A percentile compares a stretch with the other conserved stretches of the same genome.
These are phyloP conservation scores for Halcyon senegalensis DNA, from an alignment of 2,113 vertebrate species.

Conservation along the genomic window DNA sequence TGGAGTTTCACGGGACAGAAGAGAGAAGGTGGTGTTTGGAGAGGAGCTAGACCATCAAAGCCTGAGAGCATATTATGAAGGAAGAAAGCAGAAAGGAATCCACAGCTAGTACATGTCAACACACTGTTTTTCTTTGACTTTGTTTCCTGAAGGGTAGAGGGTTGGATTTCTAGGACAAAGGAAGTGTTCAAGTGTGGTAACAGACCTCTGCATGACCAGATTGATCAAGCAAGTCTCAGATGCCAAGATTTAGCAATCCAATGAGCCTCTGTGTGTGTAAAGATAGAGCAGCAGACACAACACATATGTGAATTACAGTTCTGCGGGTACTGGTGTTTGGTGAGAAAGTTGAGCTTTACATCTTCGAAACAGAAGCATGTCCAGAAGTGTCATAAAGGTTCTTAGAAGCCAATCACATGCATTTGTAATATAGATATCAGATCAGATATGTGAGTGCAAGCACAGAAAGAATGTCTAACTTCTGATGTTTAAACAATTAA, in stretches of 20 bases:
- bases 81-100: neutral
- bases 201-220: neutral
- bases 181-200: neutral
- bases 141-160: neutral
- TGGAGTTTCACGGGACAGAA: neutral
- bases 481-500: neutral
- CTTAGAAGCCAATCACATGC: neutral
- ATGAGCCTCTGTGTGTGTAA: fast-evolving
- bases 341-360: neutral
- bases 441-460: neutral
- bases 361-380: neutral
- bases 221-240: neutral
- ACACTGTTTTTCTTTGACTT: neutral
- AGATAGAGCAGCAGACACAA: neutral
- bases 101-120: neutral
- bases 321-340: neutral
- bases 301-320: neutral
- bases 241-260: neutral
- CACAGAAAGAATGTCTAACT: neutral
- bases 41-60: neutral
- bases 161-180: neutral
- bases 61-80: neutral
- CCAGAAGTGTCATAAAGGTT: neutral
- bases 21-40: neutral
- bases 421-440: neutral